These are phyloP conservation scores for Capreolus pygargus DNA, from an alignment of 2,113 vertebrate genomes.

Conservation along the genomic window DNA sequence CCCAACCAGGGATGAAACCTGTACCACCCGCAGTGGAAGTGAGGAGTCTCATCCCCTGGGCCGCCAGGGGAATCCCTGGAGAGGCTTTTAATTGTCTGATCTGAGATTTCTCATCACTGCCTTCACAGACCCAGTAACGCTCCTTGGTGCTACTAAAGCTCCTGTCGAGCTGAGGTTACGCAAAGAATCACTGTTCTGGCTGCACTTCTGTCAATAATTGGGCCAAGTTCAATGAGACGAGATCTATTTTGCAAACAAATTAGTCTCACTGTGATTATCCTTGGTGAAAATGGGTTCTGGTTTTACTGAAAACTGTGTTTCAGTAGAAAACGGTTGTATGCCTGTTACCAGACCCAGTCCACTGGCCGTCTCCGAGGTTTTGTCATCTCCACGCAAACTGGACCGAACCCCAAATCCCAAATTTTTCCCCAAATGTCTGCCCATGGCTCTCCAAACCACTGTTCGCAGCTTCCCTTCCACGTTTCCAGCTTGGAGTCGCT, in stretches of 20 bases:
- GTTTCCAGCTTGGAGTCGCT: rapidly evolving
- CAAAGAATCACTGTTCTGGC: neutral
- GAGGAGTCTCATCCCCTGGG: neutral
- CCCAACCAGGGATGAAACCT: rapidly evolving
- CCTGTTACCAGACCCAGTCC: neutral
- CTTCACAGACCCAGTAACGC: neutral
- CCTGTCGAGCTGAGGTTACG: rapidly evolving
- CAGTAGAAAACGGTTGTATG: neutral
- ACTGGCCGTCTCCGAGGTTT: neutral
- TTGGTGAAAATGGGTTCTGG: neutral
- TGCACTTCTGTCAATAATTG: rapidly evolving
- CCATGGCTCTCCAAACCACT: no score
- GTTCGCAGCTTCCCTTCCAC: neutral
- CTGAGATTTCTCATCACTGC: neutral
- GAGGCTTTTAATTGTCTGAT: neutral
- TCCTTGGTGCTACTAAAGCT: neutral
- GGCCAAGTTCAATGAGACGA: neutral
- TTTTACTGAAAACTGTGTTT: neutral
- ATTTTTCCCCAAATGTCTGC: neutral
- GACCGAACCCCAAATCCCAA: neutral
- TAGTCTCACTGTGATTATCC: neutral
- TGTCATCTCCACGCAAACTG: no score
- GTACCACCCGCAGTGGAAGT: rapidly evolving
- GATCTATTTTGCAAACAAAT: neutral
- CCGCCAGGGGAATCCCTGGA: neutral